Evolutionary conservation across 2,113 vertebrate species (phyloP).

Genomic region (Protomyctophum bolini): DNA sequence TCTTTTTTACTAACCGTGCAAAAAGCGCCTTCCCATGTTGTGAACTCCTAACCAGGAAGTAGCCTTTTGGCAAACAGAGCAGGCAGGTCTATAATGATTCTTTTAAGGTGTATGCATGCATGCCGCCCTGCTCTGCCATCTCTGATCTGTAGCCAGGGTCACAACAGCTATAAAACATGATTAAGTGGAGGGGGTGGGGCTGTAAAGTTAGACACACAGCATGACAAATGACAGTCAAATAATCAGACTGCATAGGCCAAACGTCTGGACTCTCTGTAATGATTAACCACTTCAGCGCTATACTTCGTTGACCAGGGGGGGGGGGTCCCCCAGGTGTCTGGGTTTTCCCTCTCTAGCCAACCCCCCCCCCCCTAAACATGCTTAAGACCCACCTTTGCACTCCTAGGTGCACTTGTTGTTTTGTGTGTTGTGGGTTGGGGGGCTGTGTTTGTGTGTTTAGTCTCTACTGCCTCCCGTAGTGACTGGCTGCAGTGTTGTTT

Average conservation of each 20-base stretch:
- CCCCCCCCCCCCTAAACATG: too few relatives aligned
- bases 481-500: too few relatives aligned
- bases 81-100: constrained; percentile 65
- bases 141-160: constrained; percentile 52
- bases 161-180: constrained; percentile 74
- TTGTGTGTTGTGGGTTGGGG: too few relatives aligned
- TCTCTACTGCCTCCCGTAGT: too few relatives aligned
- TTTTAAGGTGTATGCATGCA: constrained; percentile 46
- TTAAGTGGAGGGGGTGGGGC: constrained; percentile 66
- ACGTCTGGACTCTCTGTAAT: constrained; percentile 62
- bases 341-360: too few relatives aligned
- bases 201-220: constrained; percentile 62
- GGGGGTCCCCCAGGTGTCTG: too few relatives aligned
- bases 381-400: too few relatives aligned
- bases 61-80: constrained; percentile 47
- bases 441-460: too few relatives aligned
- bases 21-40: too few relatives aligned
- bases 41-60: constrained; percentile 37
- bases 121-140: constrained; percentile 58
- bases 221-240: constrained; percentile 75
- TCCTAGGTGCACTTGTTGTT: too few relatives aligned
- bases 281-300: constrained; percentile 68
- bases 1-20: too few relatives aligned
- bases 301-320: not conserved
- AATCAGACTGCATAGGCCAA: constrained; percentile 65